Conservation (phyloP, 2,797 vertebrate genomes). For the Ispidina picta region DNA sequence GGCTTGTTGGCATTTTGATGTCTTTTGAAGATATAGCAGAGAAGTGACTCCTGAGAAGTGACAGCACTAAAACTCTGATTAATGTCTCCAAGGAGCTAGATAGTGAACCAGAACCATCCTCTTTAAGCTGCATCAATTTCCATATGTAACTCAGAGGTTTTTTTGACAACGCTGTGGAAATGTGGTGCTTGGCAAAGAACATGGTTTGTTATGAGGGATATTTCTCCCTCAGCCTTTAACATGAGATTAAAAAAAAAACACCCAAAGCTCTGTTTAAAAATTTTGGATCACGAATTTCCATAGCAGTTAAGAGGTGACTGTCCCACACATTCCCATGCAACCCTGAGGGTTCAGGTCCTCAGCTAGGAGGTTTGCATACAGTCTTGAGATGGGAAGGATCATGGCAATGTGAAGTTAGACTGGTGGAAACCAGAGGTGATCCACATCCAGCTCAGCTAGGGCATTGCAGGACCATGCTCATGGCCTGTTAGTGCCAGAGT, state of each 20-base stretch:
- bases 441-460: neutral
- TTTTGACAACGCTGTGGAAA: neutral
- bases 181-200: neutral
- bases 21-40: neutral
- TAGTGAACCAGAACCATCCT: neutral
- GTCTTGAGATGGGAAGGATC: neutral
- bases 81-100: conserved; percentile 36
- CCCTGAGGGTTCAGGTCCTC: neutral
- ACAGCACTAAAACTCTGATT: conserved; percentile 32
- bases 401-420: neutral
- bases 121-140: conserved; percentile 26
- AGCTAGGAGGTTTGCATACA: neutral
- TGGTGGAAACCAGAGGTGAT: neutral
- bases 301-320: neutral
- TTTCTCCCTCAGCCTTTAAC: neutral
- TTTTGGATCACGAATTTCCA: neutral
- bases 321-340: neutral
- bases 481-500: neutral
- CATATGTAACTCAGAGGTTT: neutral
- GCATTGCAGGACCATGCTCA: neutral
- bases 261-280: neutral
- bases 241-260: neutral
- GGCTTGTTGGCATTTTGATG: conserved; percentile 14
- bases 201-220: neutral
- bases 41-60: conserved; percentile 7